These are phyloP conservation scores for Elephas maximus DNA, from an alignment of 2,113 vertebrate genomes.

Conservation along the genomic window DNA sequence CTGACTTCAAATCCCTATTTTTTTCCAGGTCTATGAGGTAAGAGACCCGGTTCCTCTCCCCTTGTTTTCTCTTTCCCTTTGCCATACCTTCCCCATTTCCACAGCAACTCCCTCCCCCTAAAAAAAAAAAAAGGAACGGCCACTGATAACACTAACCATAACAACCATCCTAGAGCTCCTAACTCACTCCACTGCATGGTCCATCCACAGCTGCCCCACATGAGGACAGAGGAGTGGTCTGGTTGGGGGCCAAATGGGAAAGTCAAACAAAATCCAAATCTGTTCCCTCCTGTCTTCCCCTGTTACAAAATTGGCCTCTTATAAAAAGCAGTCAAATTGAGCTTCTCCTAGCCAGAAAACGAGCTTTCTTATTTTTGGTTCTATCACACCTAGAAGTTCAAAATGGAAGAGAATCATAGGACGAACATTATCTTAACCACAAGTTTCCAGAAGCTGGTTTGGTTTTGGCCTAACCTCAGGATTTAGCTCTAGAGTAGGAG, in stretches of 20 bases:
- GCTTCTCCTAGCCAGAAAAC: background rate
- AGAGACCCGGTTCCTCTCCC: constrained; percentile 84
- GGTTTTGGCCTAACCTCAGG: background rate
- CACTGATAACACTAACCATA: constrained; percentile 79
- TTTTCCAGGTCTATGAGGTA: constrained; percentile 98
- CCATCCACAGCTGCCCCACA: constrained; percentile 55
- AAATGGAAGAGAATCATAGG: background rate
- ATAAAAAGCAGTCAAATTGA: background rate
- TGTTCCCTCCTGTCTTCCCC: background rate
- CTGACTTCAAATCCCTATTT: constrained; percentile 92
- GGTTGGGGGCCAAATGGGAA: background rate
- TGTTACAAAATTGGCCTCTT: background rate
- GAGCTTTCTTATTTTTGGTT: background rate
- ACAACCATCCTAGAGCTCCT: constrained; percentile 72
- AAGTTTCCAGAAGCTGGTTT: background rate
- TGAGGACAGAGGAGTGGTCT: constrained; percentile 71
- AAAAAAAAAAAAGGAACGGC: background rate
- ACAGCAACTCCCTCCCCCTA: constrained; percentile 47
- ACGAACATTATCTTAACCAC: background rate
- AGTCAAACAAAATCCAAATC: background rate
- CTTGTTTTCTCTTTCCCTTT: constrained; percentile 73
- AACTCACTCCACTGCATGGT: constrained; percentile 75
- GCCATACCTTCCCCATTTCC: constrained; percentile 63
- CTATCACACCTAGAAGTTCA: background rate
- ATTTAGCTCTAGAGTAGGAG: background rate